Conservation (phyloP, 2,797 vertebrate genomes). For the Mormyrops attenuatus region DNA sequence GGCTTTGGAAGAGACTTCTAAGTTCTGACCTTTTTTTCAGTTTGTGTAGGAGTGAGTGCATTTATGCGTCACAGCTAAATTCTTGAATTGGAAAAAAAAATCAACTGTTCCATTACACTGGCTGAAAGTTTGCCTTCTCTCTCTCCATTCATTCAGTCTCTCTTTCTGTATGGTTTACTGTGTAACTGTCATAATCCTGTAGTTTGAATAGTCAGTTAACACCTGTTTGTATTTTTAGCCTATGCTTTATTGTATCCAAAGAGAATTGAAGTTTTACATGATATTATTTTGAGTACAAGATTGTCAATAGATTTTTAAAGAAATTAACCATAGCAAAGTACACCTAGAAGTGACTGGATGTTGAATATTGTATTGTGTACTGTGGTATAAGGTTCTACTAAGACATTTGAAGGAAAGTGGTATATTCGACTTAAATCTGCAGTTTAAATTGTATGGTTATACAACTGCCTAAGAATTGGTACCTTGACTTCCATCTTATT, state of each 20-base stretch:
- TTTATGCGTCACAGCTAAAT: neutral
- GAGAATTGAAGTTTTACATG: neutral
- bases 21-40: neutral
- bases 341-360: neutral
- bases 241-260: neutral
- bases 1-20: neutral
- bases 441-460: neutral
- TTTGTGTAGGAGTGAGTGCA: neutral
- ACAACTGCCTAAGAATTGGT: neutral
- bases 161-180: neutral
- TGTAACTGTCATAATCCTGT: neutral
- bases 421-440: neutral
- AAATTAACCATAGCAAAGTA: neutral
- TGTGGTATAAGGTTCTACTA: neutral
- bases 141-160: neutral
- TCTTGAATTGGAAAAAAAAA: neutral
- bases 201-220: neutral
- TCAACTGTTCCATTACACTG: neutral
- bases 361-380: neutral
- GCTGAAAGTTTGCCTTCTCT: neutral
- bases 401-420: neutral
- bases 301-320: neutral
- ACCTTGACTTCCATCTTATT: neutral
- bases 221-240: neutral
- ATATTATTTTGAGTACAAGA: neutral